These are phyloP conservation scores for Aradus depressus DNA, from an alignment of 2,888 invertebrate genomes.

Conservation along the genomic window DNA sequence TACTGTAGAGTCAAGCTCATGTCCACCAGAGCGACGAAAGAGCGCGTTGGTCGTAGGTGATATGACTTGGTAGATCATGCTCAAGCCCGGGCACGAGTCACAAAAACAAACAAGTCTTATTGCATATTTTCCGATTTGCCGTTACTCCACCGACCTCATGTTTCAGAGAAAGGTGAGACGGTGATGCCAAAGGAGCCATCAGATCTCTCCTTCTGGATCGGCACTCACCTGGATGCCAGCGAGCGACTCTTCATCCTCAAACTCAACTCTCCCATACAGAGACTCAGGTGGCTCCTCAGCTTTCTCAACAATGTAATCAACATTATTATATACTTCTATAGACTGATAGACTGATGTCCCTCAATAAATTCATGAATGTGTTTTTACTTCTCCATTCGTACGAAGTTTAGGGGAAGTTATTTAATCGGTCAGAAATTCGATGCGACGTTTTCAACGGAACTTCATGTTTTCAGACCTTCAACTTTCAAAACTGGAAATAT, in stretches of 20 bases:
- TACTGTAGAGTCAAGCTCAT: too few species aligned
- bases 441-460: too few species aligned
- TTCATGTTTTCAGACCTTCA: too few species aligned
- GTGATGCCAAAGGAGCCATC: slow-evolving; percentile 52
- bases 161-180: slow-evolving; percentile 36
- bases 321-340: not conserved
- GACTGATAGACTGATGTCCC: not conserved
- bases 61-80: too few species aligned
- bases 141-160: not conserved
- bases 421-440: too few species aligned
- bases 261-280: slow-evolving; percentile 54
- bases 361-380: too few species aligned
- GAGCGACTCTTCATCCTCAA: slow-evolving; percentile 52
- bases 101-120: slow-evolving; percentile 32
- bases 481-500: too few species aligned
- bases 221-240: slow-evolving; percentile 59
- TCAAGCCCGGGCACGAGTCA: too few species aligned
- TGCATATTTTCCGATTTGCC: slow-evolving; percentile 32
- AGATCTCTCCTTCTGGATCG: slow-evolving; percentile 68
- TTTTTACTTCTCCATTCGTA: not conserved
- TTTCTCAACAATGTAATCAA: slow-evolving; percentile 35
- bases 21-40: too few species aligned
- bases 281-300: slow-evolving; percentile 48
- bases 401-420: too few species aligned
- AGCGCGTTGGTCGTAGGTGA: too few species aligned